Base-by-base conservation (phyloP, 1,140 invertebrate genomes). In the Dryas iulia region DNA sequence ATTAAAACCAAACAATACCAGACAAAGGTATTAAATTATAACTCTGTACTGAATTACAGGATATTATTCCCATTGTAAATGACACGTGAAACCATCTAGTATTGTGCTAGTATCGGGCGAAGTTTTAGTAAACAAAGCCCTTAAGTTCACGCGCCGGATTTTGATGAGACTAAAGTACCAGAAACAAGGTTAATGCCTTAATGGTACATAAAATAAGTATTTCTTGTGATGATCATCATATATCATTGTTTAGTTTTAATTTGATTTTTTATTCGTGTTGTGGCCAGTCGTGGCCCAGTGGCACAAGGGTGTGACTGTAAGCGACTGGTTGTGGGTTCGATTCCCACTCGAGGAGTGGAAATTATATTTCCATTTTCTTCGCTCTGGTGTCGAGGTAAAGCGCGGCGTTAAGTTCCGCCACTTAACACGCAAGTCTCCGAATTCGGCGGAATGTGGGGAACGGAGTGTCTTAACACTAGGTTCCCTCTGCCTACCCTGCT, bases 61-160 rank as follows among this genome's bases (percentile, higher is more conserved):
- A 47, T 47, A 47, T 47, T 47, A 47, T 47, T 35, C 18, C 58
- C 21, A 59, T 35, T 28, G 24, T 14, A 39, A 39, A 25, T 24
- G n/a, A 61, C 23, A n/a, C 33, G 35, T 61, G 10, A 24, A 30
- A 47, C 59, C 24, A 24, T 21, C 24, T 12, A 62, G 1, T 53
- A 53, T 52, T 54, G 59, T 60, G 12, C 26, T 53, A 21, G 33
- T 53, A n/a, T n/a, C n/a, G n/a, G n/a, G 14, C 35, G 35, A 67
- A 39, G 21, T 67, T 67, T 61, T 0, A 23, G 72, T 71, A 77
- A 72, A 74, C 72, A 74, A 66, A 54, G 47, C 69, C 67, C 59
- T 77, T 69, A 72, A 76, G 74, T 70, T 72, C 65, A 72, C 67
- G 75, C 71, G 59, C 65, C 65, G 58, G 69, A 66, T 66, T 47